Evolutionary conservation across 2,888 invertebrate genomes (phyloP).

Genomic region (Phytoseiulus persimilis): DNA sequence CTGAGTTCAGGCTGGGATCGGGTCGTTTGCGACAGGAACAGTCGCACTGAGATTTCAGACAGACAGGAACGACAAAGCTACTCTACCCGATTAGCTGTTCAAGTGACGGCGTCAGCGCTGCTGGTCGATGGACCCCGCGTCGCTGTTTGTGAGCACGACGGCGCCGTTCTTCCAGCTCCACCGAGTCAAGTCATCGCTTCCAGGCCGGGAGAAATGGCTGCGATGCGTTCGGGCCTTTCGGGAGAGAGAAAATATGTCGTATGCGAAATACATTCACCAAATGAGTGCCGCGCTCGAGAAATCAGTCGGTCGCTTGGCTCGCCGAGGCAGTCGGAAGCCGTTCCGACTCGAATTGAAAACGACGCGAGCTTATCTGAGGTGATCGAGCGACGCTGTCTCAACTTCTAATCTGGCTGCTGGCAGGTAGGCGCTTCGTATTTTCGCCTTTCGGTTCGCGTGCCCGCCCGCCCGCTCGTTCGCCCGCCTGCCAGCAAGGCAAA

Average conservation of each 20-base stretch:
- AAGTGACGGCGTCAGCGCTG: neutral
- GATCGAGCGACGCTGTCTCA: neutral
- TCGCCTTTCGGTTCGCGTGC: neutral
- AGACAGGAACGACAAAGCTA: neutral
- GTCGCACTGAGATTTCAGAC: neutral
- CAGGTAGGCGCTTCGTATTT: neutral
- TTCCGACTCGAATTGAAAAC: neutral
- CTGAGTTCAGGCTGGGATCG: neutral
- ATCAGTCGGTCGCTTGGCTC: neutral
- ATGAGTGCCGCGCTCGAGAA: neutral
- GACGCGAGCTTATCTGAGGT: neutral
- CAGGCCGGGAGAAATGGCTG: too few relatives aligned
- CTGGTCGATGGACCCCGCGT: too few relatives aligned
- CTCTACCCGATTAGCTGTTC: neutral
- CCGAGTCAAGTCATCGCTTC: too few relatives aligned
- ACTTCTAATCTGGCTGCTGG: conserved; percentile 5
- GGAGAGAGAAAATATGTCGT: neutral
- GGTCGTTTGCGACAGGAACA: conserved; percentile 5
- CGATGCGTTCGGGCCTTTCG: too few relatives aligned
- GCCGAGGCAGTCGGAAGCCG: neutral
- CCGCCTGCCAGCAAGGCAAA: neutral
- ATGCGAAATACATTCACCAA: neutral
- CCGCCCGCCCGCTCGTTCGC: neutral
- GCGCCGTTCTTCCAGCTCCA: too few relatives aligned
- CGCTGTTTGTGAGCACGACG: too few relatives aligned